Conservation (phyloP, 2,113 vertebrate genomes). For the Cepphus grylle region DNA sequence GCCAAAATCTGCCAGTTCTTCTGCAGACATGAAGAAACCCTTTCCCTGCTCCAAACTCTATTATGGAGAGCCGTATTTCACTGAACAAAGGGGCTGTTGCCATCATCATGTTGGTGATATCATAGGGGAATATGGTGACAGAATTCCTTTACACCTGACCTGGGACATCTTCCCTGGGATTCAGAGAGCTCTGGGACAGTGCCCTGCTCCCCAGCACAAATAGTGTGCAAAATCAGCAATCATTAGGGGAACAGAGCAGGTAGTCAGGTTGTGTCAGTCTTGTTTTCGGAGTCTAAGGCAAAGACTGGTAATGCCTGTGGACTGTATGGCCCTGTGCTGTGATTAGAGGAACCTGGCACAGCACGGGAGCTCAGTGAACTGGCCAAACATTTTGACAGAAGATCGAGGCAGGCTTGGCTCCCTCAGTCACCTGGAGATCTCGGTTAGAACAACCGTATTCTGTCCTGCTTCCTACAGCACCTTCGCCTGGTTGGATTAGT, state of each 20-base stretch:
- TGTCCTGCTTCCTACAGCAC: neutral
- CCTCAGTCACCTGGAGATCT: neutral
- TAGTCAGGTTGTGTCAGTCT: neutral
- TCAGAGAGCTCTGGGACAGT: neutral
- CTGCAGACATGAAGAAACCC: neutral
- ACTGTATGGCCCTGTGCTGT: rapidly evolving
- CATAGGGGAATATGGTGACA: neutral
- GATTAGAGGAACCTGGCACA: neutral
- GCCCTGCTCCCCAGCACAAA: neutral
- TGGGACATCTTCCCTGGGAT: neutral
- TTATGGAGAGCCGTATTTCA: neutral
- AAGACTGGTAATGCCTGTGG: neutral
- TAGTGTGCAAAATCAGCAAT: too few relatives aligned
- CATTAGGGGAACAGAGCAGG: neutral
- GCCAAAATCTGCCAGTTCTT: neutral
- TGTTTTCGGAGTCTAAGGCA: neutral
- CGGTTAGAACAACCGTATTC: rapidly evolving
- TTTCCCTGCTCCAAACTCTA: neutral
- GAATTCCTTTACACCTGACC: neutral
- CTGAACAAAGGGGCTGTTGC: neutral
- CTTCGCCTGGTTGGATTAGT: rapidly evolving
- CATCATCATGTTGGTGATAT: too few relatives aligned
- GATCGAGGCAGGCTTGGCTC: neutral
- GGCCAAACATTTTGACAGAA: neutral
- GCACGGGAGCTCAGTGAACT: neutral